Evolutionary conservation across 2,113 vertebrate species (phyloP).

Genomic region (Ceyx melanurus): DNA sequence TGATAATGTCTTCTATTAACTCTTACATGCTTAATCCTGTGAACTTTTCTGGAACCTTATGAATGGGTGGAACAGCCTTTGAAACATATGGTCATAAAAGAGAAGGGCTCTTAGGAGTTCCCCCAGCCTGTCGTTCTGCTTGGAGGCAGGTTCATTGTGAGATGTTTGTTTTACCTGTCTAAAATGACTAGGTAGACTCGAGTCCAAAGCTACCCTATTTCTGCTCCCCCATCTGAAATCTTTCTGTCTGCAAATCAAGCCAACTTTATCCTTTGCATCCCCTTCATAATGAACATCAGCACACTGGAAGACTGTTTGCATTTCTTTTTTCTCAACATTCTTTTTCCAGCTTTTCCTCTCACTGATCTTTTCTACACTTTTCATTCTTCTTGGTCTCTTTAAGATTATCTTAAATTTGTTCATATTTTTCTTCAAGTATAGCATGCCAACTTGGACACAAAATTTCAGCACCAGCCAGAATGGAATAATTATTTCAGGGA

Average conservation of each 20-base stretch:
- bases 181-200: slow-evolving; percentile 32
- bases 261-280: slow-evolving; percentile 54
- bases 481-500: slow-evolving; percentile 12
- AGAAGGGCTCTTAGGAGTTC: background rate
- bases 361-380: background rate
- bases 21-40: slow-evolving; percentile 2
- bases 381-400: background rate
- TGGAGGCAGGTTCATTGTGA: slow-evolving; percentile 7
- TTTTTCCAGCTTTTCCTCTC: slow-evolving; percentile 1
- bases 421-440: background rate
- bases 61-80: background rate
- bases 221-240: slow-evolving; percentile 27
- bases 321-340: background rate
- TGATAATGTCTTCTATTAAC: slow-evolving; percentile 47
- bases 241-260: slow-evolving; percentile 46
- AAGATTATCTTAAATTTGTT: background rate
- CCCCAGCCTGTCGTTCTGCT: background rate
- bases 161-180: slow-evolving; percentile 27
- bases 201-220: slow-evolving; percentile 13
- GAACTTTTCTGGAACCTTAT: background rate
- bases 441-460: background rate
- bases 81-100: background rate
- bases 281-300: background rate
- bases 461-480: slow-evolving; percentile 7
- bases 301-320: background rate